Evolutionary conservation across 2,888 invertebrate species (phyloP).

Genomic region (Tipula helvola): DNA sequence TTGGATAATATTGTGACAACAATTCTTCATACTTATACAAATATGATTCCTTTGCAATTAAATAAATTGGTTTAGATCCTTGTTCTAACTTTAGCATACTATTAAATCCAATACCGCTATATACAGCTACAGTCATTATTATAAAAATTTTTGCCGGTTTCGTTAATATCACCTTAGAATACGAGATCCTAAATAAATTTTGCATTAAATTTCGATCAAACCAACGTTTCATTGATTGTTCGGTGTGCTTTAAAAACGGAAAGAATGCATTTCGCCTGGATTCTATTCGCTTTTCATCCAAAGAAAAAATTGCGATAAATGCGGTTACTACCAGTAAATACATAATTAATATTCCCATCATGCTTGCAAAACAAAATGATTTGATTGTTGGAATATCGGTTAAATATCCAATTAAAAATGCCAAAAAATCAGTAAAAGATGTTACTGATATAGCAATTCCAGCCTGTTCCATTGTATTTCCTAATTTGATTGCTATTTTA

Average conservation of each 20-base stretch:
- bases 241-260: constrained; percentile 52
- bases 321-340: constrained; percentile 68
- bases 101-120: constrained; percentile 48
- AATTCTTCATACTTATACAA: constrained; percentile 45
- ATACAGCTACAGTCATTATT: constrained; percentile 43
- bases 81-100: constrained; percentile 55
- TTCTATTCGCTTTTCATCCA: constrained; percentile 54
- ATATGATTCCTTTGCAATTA: constrained; percentile 58
- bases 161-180: constrained; percentile 52
- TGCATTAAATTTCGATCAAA: constrained; percentile 45
- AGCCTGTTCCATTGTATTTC: constrained; percentile 60
- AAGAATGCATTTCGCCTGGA: constrained; percentile 50
- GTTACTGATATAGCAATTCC: constrained; percentile 76
- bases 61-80: constrained; percentile 68
- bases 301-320: constrained; percentile 61
- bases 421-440: constrained; percentile 68
- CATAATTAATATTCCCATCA: constrained; percentile 60
- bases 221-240: constrained; percentile 39
- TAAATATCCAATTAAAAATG: constrained; percentile 64
- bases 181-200: constrained; percentile 44
- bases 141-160: constrained; percentile 50
- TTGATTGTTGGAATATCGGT: constrained; percentile 68
- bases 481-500: constrained; percentile 51
- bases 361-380: constrained; percentile 73
- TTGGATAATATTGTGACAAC: constrained; percentile 50